Conservation (phyloP, 2,113 vertebrate species). For the Plecotus auritus region DNA sequence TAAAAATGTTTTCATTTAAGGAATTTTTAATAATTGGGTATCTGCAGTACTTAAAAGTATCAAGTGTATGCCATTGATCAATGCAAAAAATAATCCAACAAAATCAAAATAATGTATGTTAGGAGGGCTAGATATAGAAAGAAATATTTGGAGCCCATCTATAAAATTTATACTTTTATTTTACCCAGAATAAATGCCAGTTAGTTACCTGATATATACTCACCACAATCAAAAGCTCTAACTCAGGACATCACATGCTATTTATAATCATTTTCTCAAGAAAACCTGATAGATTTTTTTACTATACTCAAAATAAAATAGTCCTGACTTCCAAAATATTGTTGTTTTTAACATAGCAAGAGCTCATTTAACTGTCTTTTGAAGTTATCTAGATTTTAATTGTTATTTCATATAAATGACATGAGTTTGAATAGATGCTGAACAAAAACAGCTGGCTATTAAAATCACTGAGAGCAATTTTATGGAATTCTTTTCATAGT, state of each 20-base stretch:
- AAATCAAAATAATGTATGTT: neutral
- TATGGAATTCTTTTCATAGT: conserved; percentile 31
- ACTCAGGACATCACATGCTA: conserved; percentile 8
- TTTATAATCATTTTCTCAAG: neutral
- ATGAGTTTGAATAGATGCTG: conserved; percentile 4
- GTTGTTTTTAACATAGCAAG: neutral
- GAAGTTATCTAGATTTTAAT: conserved; percentile 40
- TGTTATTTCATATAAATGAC: conserved; percentile 24
- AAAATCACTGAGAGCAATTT: conserved; percentile 46
- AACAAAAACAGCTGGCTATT: conserved; percentile 50
- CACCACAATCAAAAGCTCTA: neutral
- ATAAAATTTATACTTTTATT: conserved; percentile 20
- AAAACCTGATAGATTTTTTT: conserved; percentile 15
- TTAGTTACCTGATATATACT: neutral
- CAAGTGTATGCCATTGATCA: neutral
- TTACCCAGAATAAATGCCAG: neutral
- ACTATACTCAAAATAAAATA: conserved; percentile 23
- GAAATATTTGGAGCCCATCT: neutral
- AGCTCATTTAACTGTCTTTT: neutral
- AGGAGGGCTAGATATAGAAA: conserved; percentile 6
- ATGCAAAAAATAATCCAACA: neutral
- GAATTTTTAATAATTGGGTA: neutral
- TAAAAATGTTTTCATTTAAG: neutral
- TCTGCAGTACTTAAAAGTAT: neutral
- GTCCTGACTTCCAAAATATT: conserved; percentile 13